Conservation (phyloP, 2,113 vertebrate genomes). For the Zootoca vivipara region DNA sequence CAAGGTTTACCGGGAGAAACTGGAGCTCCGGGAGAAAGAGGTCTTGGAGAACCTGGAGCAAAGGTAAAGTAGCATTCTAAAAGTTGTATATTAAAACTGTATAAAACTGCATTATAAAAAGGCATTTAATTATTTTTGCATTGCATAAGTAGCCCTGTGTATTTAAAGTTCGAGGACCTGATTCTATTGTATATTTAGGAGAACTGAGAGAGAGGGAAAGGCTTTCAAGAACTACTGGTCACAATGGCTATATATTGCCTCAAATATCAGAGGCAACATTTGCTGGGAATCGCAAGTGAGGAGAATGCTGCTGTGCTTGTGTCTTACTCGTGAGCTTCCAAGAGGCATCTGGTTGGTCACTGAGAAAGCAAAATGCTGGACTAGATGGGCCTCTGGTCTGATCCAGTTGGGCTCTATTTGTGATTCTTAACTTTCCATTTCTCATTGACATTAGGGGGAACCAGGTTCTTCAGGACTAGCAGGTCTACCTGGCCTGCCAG, state of each 20-base stretch:
- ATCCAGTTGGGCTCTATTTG: neutral
- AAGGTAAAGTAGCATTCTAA: conserved; percentile 68
- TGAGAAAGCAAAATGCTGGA: no score
- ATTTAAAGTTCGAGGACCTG: neutral
- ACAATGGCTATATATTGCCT: no score
- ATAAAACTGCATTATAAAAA: no score
- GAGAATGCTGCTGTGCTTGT: no score
- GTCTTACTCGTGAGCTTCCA: no score
- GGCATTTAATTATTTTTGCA: no score
- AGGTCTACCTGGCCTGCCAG: conserved; percentile 85
- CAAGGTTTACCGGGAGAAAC: conserved; percentile 87
- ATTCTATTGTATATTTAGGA: neutral
- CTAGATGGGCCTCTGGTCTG: no score
- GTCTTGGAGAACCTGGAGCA: conserved; percentile 79
- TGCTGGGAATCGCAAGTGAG: neutral
- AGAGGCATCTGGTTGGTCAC: no score
- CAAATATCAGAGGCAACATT: neutral
- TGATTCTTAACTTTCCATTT: conserved; percentile 20
- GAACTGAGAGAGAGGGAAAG: neutral
- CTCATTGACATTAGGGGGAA: conserved; percentile 77
- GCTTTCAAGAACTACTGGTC: no score
- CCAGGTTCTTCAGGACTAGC: conserved; percentile 80
- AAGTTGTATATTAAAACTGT: neutral
- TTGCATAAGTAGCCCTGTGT: neutral
- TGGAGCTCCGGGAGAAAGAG: conserved; percentile 82